Conservation (phyloP, 2,797 vertebrate species). For the Enteromius treurensis region DNA sequence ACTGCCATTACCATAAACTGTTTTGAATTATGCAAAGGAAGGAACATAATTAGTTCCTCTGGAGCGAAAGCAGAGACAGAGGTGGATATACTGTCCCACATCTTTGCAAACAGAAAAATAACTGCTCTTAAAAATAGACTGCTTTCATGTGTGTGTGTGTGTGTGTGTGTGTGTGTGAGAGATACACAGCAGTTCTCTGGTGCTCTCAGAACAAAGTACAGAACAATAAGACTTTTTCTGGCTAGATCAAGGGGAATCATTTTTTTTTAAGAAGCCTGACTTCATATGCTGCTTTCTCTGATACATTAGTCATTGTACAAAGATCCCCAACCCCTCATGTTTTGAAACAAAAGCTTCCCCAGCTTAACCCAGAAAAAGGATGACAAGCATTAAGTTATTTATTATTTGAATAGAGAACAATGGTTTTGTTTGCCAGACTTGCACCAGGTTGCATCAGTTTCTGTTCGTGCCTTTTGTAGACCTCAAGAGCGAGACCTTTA, state of each 20-base stretch:
- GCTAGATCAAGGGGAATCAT: constrained; percentile 36
- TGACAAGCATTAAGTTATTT: constrained; percentile 13
- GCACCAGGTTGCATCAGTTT: constrained; percentile 61
- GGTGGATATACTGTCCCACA: constrained; percentile 53
- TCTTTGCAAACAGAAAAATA: constrained; percentile 54
- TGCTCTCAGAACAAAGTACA: neutral
- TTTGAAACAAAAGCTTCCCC: constrained; percentile 25
- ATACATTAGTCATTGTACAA: constrained; percentile 46
- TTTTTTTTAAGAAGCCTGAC: constrained; percentile 19
- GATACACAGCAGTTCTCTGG: neutral
- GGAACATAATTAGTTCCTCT: constrained; percentile 68
- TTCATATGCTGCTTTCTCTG: constrained; percentile 24
- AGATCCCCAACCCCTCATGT: constrained; percentile 29
- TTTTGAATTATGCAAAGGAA: constrained; percentile 66
- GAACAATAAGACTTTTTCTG: constrained; percentile 25
- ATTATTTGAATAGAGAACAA: constrained; percentile 43
- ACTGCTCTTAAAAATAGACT: constrained; percentile 34
- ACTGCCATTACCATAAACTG: constrained; percentile 61
- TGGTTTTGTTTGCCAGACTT: constrained; percentile 55
- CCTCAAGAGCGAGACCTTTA: constrained; percentile 20
- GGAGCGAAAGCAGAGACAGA: constrained; percentile 53
- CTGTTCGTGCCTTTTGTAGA: constrained; percentile 39
- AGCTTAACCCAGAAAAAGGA: constrained; percentile 32
- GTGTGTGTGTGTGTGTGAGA: neutral
- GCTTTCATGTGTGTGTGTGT: constrained; percentile 31